Evolutionary conservation across 2,888 invertebrate species (phyloP).

Genomic region (Cantharis flavilabris): DNA sequence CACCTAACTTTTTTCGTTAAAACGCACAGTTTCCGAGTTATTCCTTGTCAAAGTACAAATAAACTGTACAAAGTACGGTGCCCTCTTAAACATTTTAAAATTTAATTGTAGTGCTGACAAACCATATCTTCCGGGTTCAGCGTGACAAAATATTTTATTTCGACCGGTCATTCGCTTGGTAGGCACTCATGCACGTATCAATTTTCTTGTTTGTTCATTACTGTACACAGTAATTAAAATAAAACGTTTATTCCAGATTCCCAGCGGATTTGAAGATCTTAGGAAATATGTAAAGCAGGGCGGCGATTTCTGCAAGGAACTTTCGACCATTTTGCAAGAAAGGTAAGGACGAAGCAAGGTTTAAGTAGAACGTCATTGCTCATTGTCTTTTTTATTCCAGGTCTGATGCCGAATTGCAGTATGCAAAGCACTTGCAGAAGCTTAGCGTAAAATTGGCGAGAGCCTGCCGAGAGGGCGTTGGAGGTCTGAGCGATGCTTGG

Average conservation of each 20-base stretch:
- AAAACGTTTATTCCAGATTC: conserved; percentile 65
- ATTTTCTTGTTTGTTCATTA: not conserved
- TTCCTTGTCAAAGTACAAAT: no score
- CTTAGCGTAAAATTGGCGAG: conserved; percentile 84
- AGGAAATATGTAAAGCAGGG: conserved; percentile 92
- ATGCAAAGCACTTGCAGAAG: conserved; percentile 88
- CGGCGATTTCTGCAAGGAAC: conserved; percentile 92
- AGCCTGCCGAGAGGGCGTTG: conserved; percentile 77
- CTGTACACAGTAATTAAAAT: not conserved
- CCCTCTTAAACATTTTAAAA: not conserved
- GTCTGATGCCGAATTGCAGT: conserved; percentile 87
- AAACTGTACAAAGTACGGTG: no score
- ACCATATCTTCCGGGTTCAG: not conserved
- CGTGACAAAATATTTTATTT: not conserved
- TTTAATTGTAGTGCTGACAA: not conserved
- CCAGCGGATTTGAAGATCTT: conserved; percentile 92
- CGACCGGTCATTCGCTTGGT: not conserved
- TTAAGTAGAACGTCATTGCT: not conserved
- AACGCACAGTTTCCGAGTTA: not conserved
- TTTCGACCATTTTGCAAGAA: conserved; percentile 87
- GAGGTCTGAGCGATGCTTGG: conserved; percentile 88
- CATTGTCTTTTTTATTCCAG: conserved; percentile 56
- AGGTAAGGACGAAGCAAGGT: conserved; percentile 62
- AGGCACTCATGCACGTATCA: not conserved
- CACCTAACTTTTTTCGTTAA: not conserved